A percentile compares a stretch with the other conserved stretches of the same genome.
Evolutionary conservation across 2,113 vertebrate genomes (phyloP).

Genomic region (Phylloscopus trochiloides): DNA sequence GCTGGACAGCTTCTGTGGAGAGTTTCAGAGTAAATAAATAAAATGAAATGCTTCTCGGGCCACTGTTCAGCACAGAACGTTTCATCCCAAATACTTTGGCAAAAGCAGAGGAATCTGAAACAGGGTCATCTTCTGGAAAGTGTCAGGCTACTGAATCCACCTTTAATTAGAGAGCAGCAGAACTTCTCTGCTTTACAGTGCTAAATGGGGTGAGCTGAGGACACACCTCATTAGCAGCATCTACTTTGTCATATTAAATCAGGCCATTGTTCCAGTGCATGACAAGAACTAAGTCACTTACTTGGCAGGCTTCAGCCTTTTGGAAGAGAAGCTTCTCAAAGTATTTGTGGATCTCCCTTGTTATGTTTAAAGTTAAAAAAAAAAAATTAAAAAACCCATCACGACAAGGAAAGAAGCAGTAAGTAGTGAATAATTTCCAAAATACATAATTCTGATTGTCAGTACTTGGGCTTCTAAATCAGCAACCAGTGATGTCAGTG

Average conservation of each 20-base stretch:
- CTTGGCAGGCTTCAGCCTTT: not conserved
- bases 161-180: not conserved
- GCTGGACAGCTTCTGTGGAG: not conserved
- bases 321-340: not conserved
- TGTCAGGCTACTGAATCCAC: constrained; percentile 15
- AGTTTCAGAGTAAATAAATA: not conserved
- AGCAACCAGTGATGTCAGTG: not conserved
- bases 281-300: not conserved
- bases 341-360: not conserved
- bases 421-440: not conserved
- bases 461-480: not conserved
- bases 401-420: not conserved
- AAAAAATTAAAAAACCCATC: not conserved
- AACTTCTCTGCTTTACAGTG: not conserved
- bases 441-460: not conserved
- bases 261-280: not conserved
- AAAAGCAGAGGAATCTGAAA: not conserved
- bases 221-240: not conserved
- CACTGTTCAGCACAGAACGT: not conserved
- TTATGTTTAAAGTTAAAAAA: not conserved
- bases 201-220: constrained; percentile 22
- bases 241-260: constrained; percentile 19
- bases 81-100: not conserved
- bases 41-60: not conserved
- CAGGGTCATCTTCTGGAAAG: constrained; percentile 18